Evolutionary conservation across 2,888 invertebrate genomes (phyloP), one percentile per base, ranked within the genome.

Genomic region (Chloromyia formosa): DNA sequence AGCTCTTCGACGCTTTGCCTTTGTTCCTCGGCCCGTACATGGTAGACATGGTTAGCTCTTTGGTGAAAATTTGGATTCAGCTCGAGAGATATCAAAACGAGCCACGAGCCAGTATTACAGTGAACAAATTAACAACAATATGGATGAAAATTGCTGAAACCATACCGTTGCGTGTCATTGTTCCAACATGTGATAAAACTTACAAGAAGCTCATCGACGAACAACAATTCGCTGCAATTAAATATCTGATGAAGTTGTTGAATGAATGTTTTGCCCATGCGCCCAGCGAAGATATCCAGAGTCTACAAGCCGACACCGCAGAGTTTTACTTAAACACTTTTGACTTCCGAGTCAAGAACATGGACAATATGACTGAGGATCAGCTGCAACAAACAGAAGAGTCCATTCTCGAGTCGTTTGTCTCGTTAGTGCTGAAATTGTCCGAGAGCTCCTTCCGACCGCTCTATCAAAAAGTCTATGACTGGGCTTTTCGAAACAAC

Each of bases 391-490:
- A 82, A 14, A 90, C 94, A 0, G 97, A 97, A 85, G 88, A 88
- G 16, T 88, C 91, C 80, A 89, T 94, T 0, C 89, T 95, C 0
- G 90, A 92, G 78, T 91, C 94, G 0, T 86, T 97, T n/a, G 91
- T 93, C 1, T 88, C 90, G 66, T 88, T 96, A 80, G 91, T 96
- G 27, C 85, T 97, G 68, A 96, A 96, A 84, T 86, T 97, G 35
- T 96, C 96, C 0, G 97, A 97, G 84, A 90, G 91, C 0, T 91
- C 91, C 54, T 98, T 98, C 85, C 89, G 94, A 77, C 96, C 97
- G 0, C 88, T 97, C 80, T 96, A 95, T 84, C 92, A 92, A 80
- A 91, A 92, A 86, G 87, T 97, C 16, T 95, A 92, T 82, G 93
- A 94, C 81, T 97, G 97, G 97, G 94, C 95, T 0, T 88, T 90